phyloP scores from a whole-genome alignment of 1,140 invertebrate species.

The Pseudoatta argentina region DNA sequence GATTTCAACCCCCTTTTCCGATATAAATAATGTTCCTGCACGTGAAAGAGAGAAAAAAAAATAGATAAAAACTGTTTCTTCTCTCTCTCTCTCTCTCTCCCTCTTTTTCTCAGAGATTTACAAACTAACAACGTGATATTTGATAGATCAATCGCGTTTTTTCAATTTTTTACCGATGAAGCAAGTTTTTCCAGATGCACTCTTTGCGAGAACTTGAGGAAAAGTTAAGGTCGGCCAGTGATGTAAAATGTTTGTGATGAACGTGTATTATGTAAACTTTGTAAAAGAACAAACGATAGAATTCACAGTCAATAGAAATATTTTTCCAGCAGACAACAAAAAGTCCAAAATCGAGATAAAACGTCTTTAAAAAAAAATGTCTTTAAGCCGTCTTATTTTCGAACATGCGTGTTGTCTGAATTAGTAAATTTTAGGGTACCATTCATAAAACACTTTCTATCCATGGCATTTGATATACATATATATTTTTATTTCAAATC shows the following conservation, averaged over 20 bases:
- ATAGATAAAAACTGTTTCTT: slow-evolving; percentile 14
- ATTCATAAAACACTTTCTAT: not conserved
- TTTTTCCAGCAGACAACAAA: not conserved
- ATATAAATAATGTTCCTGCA: slow-evolving; percentile 72
- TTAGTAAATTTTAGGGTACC: too few species aligned
- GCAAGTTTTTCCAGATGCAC: not conserved
- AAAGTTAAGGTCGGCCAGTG: slow-evolving; percentile 44
- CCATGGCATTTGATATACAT: not conserved
- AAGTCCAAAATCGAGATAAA: too few species aligned
- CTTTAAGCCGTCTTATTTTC: too few species aligned
- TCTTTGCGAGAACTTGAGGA: not conserved
- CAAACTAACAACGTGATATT: not conserved
- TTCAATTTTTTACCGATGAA: not conserved
- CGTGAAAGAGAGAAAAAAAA: slow-evolving; percentile 28
- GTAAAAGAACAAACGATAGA: not conserved
- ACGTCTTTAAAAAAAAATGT: too few species aligned
- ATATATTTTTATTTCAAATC: too few species aligned
- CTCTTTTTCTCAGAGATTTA: not conserved
- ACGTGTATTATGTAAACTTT: slow-evolving; percentile 38
- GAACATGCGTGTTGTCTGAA: too few species aligned
- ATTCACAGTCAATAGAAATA: slow-evolving; percentile 8
- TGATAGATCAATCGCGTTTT: not conserved
- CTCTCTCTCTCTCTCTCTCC: not conserved
- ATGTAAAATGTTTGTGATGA: slow-evolving; percentile 45
- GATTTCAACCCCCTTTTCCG: slow-evolving; percentile 67